A percentile compares a stretch with the other conserved stretches of the same genome.
phyloP scores from a whole-genome alignment of 2,888 invertebrate species.

The Incurvaria masculella region DNA sequence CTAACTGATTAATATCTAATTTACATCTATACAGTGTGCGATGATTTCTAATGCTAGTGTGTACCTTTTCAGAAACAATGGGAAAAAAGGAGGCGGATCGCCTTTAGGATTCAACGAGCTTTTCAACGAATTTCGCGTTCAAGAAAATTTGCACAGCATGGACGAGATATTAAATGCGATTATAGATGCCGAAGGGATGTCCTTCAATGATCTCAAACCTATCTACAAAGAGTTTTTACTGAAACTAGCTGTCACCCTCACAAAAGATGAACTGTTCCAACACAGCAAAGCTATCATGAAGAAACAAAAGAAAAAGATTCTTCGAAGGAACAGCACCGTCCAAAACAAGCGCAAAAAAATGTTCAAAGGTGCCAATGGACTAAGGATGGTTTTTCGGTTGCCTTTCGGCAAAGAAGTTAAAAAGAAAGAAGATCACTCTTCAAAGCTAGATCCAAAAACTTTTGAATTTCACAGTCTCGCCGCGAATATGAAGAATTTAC shows the following conservation, averaged over 20 bases:
- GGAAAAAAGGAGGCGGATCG: conserved; percentile 68
- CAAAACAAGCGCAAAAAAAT: conserved; percentile 59
- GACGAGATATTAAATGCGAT: conserved; percentile 86
- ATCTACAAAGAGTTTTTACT: conserved; percentile 87
- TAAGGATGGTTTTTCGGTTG: conserved; percentile 63
- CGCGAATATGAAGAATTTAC: conserved; percentile 27
- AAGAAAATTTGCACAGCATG: conserved; percentile 84
- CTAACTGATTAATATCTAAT: no score
- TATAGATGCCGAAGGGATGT: conserved; percentile 90
- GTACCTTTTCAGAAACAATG: conserved; percentile 60
- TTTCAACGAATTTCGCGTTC: conserved; percentile 82
- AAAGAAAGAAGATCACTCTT: conserved; percentile 28
- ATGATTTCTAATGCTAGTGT: no score
- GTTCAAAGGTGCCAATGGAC: conserved; percentile 57
- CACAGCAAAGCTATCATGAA: conserved; percentile 88
- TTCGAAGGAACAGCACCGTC: conserved; percentile 53
- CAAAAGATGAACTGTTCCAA: conserved; percentile 89
- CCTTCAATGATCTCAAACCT: conserved; percentile 88
- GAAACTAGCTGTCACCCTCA: conserved; percentile 82
- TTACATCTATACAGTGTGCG: no score
- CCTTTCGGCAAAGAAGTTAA: conserved; percentile 48
- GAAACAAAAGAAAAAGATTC: conserved; percentile 70
- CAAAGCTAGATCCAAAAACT: conserved; percentile 23
- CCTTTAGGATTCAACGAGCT: conserved; percentile 84
- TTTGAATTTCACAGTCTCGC: conserved; percentile 25